Evolutionary conservation across 1,140 invertebrate genomes (phyloP).

Genomic region (Drosophila varians): DNA sequence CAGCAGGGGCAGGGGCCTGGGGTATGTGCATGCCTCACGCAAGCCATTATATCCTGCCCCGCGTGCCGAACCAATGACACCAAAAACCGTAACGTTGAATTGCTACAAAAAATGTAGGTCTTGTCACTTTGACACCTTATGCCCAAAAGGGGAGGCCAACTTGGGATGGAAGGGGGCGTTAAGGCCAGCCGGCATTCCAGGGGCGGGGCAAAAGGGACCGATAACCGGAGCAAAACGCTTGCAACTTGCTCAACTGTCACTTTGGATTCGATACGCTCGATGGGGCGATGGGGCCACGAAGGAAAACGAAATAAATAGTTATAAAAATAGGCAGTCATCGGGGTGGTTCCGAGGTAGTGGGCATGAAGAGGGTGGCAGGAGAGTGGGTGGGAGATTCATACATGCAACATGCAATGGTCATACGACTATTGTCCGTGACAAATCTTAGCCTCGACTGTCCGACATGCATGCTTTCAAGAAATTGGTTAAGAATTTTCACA

Average conservation of each 20-base stretch:
- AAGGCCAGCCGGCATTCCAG: neutral
- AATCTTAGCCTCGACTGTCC: neutral
- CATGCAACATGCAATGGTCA: conserved; percentile 25
- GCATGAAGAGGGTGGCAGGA: neutral
- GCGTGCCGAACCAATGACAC: conserved; percentile 49
- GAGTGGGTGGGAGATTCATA: neutral
- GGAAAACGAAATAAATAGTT: neutral
- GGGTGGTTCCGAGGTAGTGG: neutral
- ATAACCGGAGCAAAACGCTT: conserved; percentile 35
- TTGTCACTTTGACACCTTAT: conserved; percentile 78
- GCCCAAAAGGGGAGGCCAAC: neutral
- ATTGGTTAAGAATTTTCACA: neutral
- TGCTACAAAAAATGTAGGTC: conserved; percentile 74
- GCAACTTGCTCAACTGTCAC: conserved; percentile 42
- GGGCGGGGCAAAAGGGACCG: neutral
- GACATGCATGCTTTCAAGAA: neutral
- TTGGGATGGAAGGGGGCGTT: no score
- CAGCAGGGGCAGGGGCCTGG: conserved; percentile 21
- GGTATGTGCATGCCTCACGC: conserved; percentile 63
- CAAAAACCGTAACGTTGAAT: conserved; percentile 59
- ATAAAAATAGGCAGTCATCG: neutral
- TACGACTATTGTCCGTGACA: neutral
- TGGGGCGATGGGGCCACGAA: conserved; percentile 12
- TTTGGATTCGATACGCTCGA: conserved; percentile 36
- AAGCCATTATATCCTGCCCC: conserved; percentile 1